phyloP scores from a whole-genome alignment of 2,888 invertebrate species.

The Halictus quadricinctus region DNA sequence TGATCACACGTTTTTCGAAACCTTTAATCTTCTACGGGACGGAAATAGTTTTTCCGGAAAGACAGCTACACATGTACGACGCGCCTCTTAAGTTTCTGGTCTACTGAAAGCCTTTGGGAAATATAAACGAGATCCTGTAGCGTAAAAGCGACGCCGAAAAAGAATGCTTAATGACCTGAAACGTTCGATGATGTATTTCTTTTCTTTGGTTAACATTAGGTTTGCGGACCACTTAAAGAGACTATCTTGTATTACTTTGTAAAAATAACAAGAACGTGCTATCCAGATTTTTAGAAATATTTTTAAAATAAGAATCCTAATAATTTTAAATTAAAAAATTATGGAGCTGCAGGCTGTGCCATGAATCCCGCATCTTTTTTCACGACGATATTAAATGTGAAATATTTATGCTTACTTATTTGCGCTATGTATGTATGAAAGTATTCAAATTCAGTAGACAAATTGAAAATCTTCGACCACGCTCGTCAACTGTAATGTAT shows the following conservation, averaged over 20 bases:
- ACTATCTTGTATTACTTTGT: no score
- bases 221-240: no score
- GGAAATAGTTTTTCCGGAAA: background rate
- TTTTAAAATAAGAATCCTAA: no score
- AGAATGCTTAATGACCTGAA: background rate
- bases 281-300: no score
- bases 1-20: background rate
- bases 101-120: background rate
- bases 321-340: no score
- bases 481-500: background rate
- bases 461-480: background rate
- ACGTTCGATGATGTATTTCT: background rate
- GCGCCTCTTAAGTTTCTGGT: conserved; percentile 4
- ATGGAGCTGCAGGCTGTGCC: no score
- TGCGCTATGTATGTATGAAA: no score
- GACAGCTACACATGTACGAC: background rate
- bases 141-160: background rate
- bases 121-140: background rate
- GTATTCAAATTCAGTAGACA: no score
- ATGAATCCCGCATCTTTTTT: no score
- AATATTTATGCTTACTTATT: no score
- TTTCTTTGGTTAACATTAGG: background rate
- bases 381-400: no score
- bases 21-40: background rate
- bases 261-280: no score